phyloP scores from a whole-genome alignment of 2,113 vertebrate genomes.

The Gavia stellata region DNA sequence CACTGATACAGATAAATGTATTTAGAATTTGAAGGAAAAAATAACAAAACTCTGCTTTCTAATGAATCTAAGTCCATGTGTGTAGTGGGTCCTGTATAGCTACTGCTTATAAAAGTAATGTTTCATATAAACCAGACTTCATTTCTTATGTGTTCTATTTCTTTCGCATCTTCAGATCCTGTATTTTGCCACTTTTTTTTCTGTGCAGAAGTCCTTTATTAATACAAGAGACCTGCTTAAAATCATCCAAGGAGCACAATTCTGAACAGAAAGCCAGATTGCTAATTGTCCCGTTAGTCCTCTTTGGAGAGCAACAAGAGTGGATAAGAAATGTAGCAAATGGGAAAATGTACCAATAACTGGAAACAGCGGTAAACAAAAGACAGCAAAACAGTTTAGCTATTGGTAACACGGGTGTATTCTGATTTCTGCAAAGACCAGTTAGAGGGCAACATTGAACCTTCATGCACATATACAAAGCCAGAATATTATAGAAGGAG shows the following conservation, averaged over 20 bases:
- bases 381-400: not conserved
- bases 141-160: not conserved
- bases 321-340: not conserved
- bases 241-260: not conserved
- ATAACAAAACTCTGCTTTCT: not conserved
- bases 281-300: not conserved
- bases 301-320: not conserved
- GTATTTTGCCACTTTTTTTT: not conserved
- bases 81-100: not conserved
- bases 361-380: not conserved
- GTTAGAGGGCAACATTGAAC: accelerated
- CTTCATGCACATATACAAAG: not conserved
- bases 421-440: not conserved
- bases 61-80: not conserved
- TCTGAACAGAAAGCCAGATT: not conserved
- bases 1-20: not conserved
- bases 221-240: not conserved
- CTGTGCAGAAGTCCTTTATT: not conserved
- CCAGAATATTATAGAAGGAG: not conserved
- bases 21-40: not conserved
- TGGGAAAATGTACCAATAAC: not conserved
- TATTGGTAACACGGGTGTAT: not conserved
- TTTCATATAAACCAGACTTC: not conserved
- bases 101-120: not conserved
- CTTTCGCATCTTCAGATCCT: not conserved